phyloP scores from a whole-genome alignment of 2,888 invertebrate genomes.

The Drosophila mulleri region DNA sequence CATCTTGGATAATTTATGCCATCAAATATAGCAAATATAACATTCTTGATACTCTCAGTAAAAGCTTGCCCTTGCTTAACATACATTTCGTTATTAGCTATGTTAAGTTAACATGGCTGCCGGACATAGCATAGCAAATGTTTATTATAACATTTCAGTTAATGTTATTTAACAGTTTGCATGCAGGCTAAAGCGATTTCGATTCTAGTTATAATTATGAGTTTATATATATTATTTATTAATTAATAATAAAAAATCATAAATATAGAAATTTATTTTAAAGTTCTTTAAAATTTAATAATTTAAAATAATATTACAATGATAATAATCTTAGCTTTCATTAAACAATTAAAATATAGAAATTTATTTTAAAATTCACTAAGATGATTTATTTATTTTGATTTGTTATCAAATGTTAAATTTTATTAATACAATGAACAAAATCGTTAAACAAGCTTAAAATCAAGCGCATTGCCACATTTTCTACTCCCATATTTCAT shows the following conservation, averaged over 20 bases:
- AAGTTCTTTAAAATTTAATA: background rate
- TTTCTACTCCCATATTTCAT: background rate
- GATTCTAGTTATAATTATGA: no score
- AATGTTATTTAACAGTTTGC: background rate
- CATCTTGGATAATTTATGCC: conserved; percentile 12
- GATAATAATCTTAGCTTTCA: no score
- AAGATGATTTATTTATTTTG: background rate
- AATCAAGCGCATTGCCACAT: no score
- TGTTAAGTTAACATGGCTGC: conserved; percentile 2
- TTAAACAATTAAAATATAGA: background rate
- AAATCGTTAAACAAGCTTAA: background rate
- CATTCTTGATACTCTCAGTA: background rate
- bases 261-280: background rate
- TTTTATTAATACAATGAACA: background rate
- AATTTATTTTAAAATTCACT: no score
- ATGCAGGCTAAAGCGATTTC: background rate
- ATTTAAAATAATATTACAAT: background rate
- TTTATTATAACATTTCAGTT: background rate
- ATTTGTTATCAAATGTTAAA: background rate
- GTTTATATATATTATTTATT: no score
- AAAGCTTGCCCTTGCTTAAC: background rate
- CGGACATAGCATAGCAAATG: background rate
- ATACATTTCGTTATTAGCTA: background rate
- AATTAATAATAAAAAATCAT: no score
- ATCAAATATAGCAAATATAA: background rate